A percentile compares a stretch with the other conserved stretches of the same genome.
phyloP scores from a whole-genome alignment of 2,797 vertebrate species.

The Notamacropus eugenii region DNA sequence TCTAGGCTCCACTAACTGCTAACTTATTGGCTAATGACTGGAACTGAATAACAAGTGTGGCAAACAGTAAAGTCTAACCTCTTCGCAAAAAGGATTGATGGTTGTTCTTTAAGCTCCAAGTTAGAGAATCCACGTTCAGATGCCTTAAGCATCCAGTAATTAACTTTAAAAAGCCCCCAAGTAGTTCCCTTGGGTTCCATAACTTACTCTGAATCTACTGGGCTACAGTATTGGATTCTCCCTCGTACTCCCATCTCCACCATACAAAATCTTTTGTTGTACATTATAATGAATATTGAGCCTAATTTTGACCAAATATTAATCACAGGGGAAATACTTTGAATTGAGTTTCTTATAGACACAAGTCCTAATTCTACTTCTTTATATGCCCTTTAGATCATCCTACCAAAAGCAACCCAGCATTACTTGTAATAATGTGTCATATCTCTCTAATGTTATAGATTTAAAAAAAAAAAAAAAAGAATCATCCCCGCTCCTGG shows the following conservation, averaged over 20 bases:
- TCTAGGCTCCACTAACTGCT: not conserved
- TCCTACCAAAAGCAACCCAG: not conserved
- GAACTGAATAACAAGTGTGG: not conserved
- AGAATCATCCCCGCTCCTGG: not conserved
- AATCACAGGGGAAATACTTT: not conserved
- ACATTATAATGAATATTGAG: not conserved
- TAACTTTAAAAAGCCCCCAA: not conserved
- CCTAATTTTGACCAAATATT: not conserved
- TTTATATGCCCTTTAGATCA: not conserved
- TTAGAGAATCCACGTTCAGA: not conserved
- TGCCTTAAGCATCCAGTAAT: not conserved
- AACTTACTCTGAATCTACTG: not conserved
- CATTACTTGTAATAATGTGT: not conserved
- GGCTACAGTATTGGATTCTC: not conserved
- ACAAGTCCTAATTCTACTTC: not conserved
- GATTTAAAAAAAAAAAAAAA: not conserved
- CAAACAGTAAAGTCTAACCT: not conserved
- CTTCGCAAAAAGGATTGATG: not conserved
- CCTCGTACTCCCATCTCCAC: not conserved
- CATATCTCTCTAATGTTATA: not conserved
- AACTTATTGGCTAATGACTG: constrained; percentile 6
- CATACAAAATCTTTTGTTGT: not conserved
- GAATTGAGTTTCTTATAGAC: constrained; percentile 24
- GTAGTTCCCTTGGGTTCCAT: not conserved
- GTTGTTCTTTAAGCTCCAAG: not conserved